These are phyloP conservation scores for Dendrocopos noguchii DNA, from an alignment of 2,113 vertebrate species.

Conservation along the genomic window DNA sequence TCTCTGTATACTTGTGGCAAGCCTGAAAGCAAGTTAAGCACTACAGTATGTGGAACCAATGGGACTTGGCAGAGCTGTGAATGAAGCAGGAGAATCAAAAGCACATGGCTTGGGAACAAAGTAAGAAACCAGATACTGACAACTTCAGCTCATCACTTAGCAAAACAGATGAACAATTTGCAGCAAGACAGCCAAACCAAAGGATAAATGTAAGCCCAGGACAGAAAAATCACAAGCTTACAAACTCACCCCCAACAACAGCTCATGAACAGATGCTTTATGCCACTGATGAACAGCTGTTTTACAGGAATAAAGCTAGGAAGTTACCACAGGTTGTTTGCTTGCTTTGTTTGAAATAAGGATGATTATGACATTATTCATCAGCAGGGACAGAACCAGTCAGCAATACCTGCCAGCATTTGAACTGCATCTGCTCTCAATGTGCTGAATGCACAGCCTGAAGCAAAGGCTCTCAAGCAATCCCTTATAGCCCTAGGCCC, in stretches of 20 bases:
- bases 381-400: neutral
- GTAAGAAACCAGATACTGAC: neutral
- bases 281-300: neutral
- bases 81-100: neutral
- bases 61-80: neutral
- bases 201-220: neutral
- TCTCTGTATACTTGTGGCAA: neutral
- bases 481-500: neutral
- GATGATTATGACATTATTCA: neutral
- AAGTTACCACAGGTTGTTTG: neutral
- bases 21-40: neutral
- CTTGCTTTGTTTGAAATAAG: neutral
- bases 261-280: no score
- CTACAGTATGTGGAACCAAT: neutral
- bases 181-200: neutral
- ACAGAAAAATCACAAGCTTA: neutral
- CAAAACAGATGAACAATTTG: neutral
- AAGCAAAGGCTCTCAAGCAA: neutral
- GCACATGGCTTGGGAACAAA: neutral
- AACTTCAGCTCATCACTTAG: neutral
- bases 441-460: neutral
- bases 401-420: neutral
- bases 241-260: neutral
- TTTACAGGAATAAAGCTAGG: neutral
- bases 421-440: neutral